These are phyloP conservation scores for Eupeodes corollae DNA, from an alignment of 1,140 invertebrate genomes.

Conservation along the genomic window DNA sequence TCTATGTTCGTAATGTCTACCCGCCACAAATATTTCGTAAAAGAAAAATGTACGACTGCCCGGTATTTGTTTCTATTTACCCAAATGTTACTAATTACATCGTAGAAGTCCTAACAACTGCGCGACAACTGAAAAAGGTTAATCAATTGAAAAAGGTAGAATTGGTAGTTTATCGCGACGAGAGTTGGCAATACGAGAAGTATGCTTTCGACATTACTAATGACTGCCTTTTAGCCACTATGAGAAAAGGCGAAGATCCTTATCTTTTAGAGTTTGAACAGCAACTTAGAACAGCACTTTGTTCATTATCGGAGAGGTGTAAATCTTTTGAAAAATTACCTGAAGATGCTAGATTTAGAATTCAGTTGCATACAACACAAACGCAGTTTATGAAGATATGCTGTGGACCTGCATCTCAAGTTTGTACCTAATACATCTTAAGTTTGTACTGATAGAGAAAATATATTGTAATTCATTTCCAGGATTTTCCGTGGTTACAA, in stretches of 20 bases:
- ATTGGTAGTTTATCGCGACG: slow-evolving; percentile 18
- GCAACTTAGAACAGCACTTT: slow-evolving; percentile 19
- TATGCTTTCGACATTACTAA: slow-evolving; percentile 10
- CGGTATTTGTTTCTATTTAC: slow-evolving; percentile 22
- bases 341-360: slow-evolving; percentile 18
- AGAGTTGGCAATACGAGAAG: slow-evolving; percentile 12
- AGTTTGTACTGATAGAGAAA: too few relatives aligned
- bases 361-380: slow-evolving; percentile 27
- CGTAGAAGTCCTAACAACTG: slow-evolving; percentile 14
- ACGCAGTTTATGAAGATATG: slow-evolving; percentile 9
- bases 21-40: slow-evolving; percentile 29
- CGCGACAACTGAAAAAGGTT: slow-evolving; percentile 13
- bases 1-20: slow-evolving; percentile 27
- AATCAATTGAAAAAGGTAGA: slow-evolving; percentile 14
- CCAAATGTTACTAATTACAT: slow-evolving; percentile 28
- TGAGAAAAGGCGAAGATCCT: not conserved
- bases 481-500: too few relatives aligned
- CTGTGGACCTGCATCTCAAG: too few relatives aligned
- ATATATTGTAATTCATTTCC: too few relatives aligned
- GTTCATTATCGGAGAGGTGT: slow-evolving; percentile 18
- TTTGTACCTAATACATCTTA: too few relatives aligned
- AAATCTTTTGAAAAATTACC: slow-evolving; percentile 18
- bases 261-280: slow-evolving; percentile 26
- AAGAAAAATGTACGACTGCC: slow-evolving; percentile 23
- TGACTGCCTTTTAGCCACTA: too few relatives aligned